Conservation (phyloP, 1,140 invertebrate species). For the Lasioglossum baleicum region DNA sequence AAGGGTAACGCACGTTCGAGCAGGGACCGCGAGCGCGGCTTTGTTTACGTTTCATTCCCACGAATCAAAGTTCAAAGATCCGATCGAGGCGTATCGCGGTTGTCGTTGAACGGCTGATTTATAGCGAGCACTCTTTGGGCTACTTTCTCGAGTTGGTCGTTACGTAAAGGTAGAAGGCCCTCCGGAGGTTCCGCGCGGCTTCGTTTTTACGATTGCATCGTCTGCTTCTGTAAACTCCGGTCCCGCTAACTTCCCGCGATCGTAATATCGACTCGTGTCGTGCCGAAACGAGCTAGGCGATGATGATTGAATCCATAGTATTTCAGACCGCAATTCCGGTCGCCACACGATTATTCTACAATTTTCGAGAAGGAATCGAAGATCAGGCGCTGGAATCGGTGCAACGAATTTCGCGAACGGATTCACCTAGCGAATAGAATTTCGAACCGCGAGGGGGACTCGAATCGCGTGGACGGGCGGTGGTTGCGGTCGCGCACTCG, state of each 20-base stretch:
- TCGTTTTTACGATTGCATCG: constrained; percentile 27
- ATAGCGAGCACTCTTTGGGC: constrained; percentile 36
- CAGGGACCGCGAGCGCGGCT: background rate
- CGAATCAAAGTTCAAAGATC: constrained; percentile 8
- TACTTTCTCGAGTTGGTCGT: constrained; percentile 51
- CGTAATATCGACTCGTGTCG: no score
- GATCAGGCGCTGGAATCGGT: no score
- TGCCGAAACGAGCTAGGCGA: no score
- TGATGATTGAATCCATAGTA: no score
- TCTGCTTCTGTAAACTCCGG: background rate
- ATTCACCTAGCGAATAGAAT: no score
- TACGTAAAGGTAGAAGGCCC: constrained; percentile 51
- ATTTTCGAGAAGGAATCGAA: no score
- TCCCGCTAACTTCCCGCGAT: no score
- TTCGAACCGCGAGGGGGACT: no score
- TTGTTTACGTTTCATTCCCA: constrained; percentile 19
- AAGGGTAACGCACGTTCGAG: background rate
- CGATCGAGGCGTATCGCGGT: background rate
- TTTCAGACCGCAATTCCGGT: no score
- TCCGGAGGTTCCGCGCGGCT: constrained; percentile 31
- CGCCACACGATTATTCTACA: no score
- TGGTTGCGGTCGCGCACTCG: background rate
- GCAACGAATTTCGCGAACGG: no score
- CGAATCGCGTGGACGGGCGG: no score
- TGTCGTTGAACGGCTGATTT: constrained; percentile 38